Conservation (phyloP, 2,888 invertebrate species). For the Hirtodrosophila cameraria region DNA sequence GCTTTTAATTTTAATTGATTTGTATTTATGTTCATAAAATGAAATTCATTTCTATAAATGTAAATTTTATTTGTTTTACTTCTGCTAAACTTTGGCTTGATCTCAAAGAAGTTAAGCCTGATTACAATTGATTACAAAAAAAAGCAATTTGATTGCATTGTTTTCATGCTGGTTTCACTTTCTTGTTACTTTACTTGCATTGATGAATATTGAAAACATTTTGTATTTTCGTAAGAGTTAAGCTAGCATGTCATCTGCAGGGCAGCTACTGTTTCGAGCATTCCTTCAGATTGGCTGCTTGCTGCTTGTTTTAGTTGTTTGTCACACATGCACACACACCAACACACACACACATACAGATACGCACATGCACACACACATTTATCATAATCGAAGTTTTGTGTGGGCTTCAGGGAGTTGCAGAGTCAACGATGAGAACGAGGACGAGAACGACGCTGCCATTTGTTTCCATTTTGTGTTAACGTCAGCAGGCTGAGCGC, state of each 20-base stretch:
- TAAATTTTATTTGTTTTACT: no score
- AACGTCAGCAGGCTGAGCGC: conserved; percentile 73
- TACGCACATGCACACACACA: conserved; percentile 23
- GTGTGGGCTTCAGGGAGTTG: conserved; percentile 24
- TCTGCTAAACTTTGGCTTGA: no score
- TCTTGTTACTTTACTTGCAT: neutral
- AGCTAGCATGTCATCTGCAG: neutral
- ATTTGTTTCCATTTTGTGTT: conserved; percentile 78
- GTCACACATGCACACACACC: conserved; percentile 11
- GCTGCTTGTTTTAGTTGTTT: conserved; percentile 20
- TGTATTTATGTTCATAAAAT: no score
- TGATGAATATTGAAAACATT: neutral
- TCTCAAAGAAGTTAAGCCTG: no score
- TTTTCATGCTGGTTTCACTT: no score
- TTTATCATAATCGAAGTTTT: conserved; percentile 77
- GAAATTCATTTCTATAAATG: no score
- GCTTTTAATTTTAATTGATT: no score
- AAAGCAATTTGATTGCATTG: no score
- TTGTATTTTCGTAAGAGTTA: neutral
- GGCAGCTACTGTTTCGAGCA: conserved; percentile 19
- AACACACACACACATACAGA: no score
- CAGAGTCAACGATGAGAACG: conserved; percentile 2
- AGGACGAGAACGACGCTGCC: conserved; percentile 46
- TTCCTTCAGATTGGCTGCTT: neutral
- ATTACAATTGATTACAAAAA: no score